Percentiles rank a stretch among this genome's conserved stretches.
Conservation (phyloP, 30 jellyfish, hydroid and myxozoan genomes). For the Aurelia aurita complex sp. Pacific region DNA sequence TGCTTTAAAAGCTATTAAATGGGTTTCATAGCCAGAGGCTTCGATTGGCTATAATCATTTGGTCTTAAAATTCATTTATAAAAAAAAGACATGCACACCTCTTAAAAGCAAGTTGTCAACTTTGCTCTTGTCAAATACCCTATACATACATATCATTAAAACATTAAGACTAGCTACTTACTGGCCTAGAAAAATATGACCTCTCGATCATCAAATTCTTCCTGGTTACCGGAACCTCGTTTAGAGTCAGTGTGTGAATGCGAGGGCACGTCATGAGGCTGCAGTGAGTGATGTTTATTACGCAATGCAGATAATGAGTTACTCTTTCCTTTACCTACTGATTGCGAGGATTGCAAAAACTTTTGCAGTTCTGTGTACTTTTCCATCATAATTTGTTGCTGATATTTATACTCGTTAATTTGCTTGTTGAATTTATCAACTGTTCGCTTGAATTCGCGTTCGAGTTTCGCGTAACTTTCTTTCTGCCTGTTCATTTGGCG, state of each 20-base stretch:
- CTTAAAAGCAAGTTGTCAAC: no score
- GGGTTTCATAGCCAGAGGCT: no score
- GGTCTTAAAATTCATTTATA: no score
- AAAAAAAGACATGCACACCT: no score
- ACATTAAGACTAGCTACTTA: no score
- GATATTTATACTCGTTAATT: constrained; percentile 37
- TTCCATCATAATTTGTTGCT: constrained; percentile 37
- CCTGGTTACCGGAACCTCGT: constrained; percentile 26
- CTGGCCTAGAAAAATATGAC: constrained; percentile 60
- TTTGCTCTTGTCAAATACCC: no score
- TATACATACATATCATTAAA: no score
- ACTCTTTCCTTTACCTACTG: constrained; percentile 11
- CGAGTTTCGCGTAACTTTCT: constrained; percentile 69
- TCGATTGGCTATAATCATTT: no score
- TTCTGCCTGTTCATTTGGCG: constrained; percentile 63
- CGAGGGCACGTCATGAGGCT: constrained; percentile 16
- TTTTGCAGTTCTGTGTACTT: constrained; percentile 38
- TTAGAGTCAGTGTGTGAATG: constrained; percentile 15
- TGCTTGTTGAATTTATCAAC: constrained; percentile 68
- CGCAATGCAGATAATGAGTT: constrained; percentile 47
- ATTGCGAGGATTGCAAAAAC: constrained; percentile 2
- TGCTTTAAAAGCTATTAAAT: no score
- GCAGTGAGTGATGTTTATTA: constrained; percentile 38
- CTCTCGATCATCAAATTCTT: constrained; percentile 29
- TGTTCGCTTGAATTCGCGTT: constrained; percentile 81